phyloP scores from a whole-genome alignment of 1,140 invertebrate species.

The Asobara japonica region DNA sequence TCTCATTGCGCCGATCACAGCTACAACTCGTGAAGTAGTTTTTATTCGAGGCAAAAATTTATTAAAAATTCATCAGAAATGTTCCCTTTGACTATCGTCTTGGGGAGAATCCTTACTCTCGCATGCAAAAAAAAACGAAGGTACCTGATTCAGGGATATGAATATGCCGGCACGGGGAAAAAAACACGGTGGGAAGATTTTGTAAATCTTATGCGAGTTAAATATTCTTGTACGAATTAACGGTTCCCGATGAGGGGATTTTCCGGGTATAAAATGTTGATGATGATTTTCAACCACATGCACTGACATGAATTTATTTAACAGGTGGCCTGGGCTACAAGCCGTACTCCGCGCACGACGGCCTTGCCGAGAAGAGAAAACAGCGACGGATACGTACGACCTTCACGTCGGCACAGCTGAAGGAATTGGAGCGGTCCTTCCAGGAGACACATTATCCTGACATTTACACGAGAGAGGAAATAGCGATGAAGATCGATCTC shows the following conservation, averaged over 20 bases:
- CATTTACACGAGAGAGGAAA: constrained; percentile 98
- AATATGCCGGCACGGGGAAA: too few species aligned
- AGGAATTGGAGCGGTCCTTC: constrained; percentile 96
- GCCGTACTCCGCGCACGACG: constrained; percentile 86
- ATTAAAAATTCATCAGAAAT: too few species aligned
- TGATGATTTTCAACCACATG: not conserved
- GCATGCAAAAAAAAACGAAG: too few species aligned
- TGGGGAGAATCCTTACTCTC: too few species aligned
- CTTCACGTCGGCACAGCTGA: constrained; percentile 95
- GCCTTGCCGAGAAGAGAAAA: constrained; percentile 89
- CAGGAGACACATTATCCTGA: constrained; percentile 99
- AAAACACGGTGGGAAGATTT: too few species aligned
- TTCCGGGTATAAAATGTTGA: not conserved
- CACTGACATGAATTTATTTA: constrained; percentile 40
- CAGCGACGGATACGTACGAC: constrained; percentile 95
- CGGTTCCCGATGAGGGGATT: too few species aligned
- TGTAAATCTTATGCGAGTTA: too few species aligned
- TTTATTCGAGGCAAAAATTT: not conserved
- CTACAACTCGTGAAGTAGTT: not conserved
- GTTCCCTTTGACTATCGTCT: not conserved
- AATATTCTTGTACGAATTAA: too few species aligned
- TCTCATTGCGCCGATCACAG: constrained; percentile 16
- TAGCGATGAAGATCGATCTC: constrained; percentile 97
- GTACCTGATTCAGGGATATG: too few species aligned
- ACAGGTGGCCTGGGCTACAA: constrained; percentile 86